Evolutionary conservation across 2,797 vertebrate genomes (phyloP).

Genomic region (Pangasius krempfi): DNA sequence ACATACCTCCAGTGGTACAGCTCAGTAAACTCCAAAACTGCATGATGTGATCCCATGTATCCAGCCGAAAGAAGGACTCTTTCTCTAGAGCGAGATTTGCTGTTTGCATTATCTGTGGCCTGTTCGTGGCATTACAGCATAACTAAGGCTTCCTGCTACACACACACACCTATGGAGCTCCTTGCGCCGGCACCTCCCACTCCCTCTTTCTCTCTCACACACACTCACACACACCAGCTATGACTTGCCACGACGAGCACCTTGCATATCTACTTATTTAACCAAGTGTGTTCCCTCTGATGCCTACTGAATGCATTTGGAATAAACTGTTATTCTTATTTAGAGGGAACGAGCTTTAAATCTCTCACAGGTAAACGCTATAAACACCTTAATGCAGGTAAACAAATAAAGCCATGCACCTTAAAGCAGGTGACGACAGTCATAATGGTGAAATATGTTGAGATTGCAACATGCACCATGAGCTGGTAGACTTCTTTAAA

Average conservation of each 20-base stretch:
- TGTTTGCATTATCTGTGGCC: constrained; percentile 32
- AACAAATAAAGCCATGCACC: neutral
- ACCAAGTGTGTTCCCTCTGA: neutral
- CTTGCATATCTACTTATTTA: constrained; percentile 8
- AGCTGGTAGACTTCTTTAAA: neutral
- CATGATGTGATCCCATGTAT: constrained; percentile 67
- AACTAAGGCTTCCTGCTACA: constrained; percentile 45
- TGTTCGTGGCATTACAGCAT: constrained; percentile 44
- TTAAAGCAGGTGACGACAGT: neutral
- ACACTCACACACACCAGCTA: constrained; percentile 36
- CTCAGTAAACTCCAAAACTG: constrained; percentile 81
- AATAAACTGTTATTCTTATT: constrained; percentile 26
- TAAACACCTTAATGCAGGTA: neutral
- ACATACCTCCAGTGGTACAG: constrained; percentile 79
- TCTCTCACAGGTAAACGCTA: neutral
- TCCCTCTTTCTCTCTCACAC: neutral
- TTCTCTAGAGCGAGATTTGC: constrained; percentile 15
- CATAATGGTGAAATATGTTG: neutral
- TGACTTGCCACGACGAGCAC: constrained; percentile 47
- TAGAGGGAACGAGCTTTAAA: neutral
- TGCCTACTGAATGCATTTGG: neutral
- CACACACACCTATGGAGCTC: constrained; percentile 26
- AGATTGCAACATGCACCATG: neutral
- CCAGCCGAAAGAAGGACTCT: neutral
- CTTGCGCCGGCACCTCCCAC: constrained; percentile 20